Evolutionary conservation across 2,113 vertebrate species (phyloP), one percentile per base, ranked within the genome.

Genomic region (Rana temporaria): DNA sequence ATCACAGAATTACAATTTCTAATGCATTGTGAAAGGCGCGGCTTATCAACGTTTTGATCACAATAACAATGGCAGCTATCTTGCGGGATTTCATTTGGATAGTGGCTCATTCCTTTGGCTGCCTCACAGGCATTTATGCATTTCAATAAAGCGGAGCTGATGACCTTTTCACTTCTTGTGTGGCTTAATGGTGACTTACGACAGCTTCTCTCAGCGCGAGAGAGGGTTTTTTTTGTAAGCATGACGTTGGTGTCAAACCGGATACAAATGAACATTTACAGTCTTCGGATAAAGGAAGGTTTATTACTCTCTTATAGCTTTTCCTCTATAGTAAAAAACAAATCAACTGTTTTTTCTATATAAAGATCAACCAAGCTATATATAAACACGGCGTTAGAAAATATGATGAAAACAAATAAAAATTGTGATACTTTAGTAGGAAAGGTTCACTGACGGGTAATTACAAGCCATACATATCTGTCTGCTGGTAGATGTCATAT

Each of bases 121-220:
- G 70, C 80, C 71, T 59, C 62, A 66, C 80, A 75, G 70, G 70
- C 70, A 82, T 74, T 75, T 74, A 66, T 82, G 80, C n/a, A 82
- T 82, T 82, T 82, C 70, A 66, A 75, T 82, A 82, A 57, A 82
- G 80, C 80, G 24, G 52, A 63, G 80, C 70, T 82, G 60, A 82
- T 82, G 80, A 82, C 80, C 80, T 74, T 82, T 82, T 82, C 80
- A 82, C 80, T 74, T 82, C 69, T 66, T 82, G 70, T 74, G 80
- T 82, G 80, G 60, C 70, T 82, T 82, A 82, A 82, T 67, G 26
- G 79, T 81, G 71, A 82, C 80, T 82, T 82, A 75, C n/a, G 70
- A 82, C 80, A 75, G 60, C 53, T 30, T 82, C 70, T 67, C 26
- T 6, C 60, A 66, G 70, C 62, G 11, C 32, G 16, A 52, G 12